A percentile compares a stretch with the other conserved stretches of the same genome.
Conservation (phyloP, 2,888 invertebrate species). For the Erebia ligea region DNA sequence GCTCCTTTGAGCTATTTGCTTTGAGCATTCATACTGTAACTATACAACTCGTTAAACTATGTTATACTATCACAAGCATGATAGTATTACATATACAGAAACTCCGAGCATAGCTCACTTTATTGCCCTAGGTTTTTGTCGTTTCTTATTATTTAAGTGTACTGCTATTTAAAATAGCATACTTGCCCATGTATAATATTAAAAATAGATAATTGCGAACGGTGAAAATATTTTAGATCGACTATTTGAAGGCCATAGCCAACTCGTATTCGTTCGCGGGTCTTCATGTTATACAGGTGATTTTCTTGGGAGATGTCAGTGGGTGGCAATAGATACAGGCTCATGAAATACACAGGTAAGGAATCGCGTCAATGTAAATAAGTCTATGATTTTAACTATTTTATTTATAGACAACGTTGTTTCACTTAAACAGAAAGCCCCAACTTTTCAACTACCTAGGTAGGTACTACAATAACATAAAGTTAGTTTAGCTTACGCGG, state of each 20-base stretch:
- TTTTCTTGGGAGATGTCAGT: too few species aligned
- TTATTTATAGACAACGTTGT: background rate
- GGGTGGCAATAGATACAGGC: too few species aligned
- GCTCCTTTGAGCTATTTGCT: too few species aligned
- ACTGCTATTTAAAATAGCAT: background rate
- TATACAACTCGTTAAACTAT: too few species aligned
- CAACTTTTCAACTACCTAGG: constrained; percentile 7
- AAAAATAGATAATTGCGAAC: background rate
- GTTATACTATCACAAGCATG: too few species aligned
- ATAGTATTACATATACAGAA: too few species aligned
- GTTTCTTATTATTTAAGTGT: background rate
- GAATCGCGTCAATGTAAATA: too few species aligned
- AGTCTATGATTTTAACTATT: too few species aligned
- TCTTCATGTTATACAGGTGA: too few species aligned
- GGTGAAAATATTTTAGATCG: background rate
- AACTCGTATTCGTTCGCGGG: background rate
- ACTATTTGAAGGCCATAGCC: constrained; percentile 16
- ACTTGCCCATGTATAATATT: background rate
- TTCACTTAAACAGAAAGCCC: constrained; percentile 7
- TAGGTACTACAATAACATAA: background rate
- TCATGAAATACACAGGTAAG: too few species aligned
- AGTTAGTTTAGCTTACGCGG: constrained; percentile 5
- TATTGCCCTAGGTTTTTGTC: background rate
- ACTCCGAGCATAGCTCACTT: background rate
- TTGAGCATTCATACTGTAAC: too few species aligned